Base-by-base conservation (phyloP, 1,140 invertebrate species). In the Calephelis virginiensis region DNA sequence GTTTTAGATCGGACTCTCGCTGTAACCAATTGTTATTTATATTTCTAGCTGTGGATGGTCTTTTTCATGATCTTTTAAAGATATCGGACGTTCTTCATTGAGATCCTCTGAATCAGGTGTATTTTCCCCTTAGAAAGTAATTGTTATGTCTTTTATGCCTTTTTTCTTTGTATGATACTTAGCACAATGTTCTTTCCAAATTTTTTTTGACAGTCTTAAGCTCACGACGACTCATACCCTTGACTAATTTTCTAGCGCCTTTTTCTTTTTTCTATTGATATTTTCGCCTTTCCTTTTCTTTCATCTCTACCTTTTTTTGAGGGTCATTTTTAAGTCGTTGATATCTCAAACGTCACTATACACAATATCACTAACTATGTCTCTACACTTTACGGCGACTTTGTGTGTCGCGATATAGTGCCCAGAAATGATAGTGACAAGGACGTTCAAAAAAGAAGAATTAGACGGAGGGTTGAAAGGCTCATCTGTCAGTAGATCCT, bases 261-360 rank as follows among this genome's bases (percentile, higher is more conserved):
- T 47, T 28, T 63, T 63, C 43, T 47, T 48, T 63, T 47, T 40
- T 61, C 40, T 13, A 40, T 61, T 61, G 61, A 17, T 63, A 63
- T 45, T 63, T 63, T 17, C 38, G 61, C n/a, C 43, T 13, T 63
- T 63, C 61, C 47, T 63, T 63, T 63, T 17, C 61, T 43, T 43
- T 47, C 40, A 46, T 63, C 47, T 45, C 61, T 63, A 17, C 14
- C 5, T 17, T 63, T 63, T 63, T 46, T 10, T n/a, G n/a, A 9
- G 61, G 61, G 61, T 47, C 38, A 63, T 63, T 63, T 63, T 63
- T 47, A 46, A 63, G 40, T 28, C n/a, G 10, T 63, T 63, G 46
- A 63, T 63, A 63, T 63, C 62, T 28, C 48, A 50, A 50, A 48
- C 47, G n/a, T 63, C 50, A 47, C 62, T 17, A 37, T 63, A 48